Evolutionary conservation across 2,113 vertebrate species (phyloP).

Genomic region (Stigmatopora argus): DNA sequence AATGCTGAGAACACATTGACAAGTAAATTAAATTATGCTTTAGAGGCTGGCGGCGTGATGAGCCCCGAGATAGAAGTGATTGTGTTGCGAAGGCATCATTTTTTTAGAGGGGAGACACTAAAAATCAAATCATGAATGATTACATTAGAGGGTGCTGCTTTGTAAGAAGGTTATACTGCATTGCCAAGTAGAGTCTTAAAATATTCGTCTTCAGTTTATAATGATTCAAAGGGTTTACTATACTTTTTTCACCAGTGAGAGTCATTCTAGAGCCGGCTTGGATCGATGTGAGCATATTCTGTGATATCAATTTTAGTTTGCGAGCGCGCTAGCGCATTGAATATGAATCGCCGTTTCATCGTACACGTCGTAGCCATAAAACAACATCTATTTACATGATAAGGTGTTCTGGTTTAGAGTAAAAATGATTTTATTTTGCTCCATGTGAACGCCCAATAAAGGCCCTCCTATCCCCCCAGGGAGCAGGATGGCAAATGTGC

Average conservation of each 20-base stretch:
- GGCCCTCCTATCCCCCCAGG: conserved; percentile 17
- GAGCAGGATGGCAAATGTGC: conserved; percentile 11
- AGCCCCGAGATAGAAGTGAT: conserved; percentile 7
- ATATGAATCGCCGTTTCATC: conserved; percentile 5
- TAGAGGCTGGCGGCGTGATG: conserved; percentile 16
- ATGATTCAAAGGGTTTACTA: background rate
- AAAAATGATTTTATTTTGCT: conserved; percentile 11
- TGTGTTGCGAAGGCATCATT: background rate
- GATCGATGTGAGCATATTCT: conserved; percentile 3
- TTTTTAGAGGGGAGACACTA: background rate
- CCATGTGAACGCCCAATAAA: conserved; percentile 36
- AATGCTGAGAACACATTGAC: conserved; percentile 26
- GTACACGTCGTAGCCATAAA: background rate
- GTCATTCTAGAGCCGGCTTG: background rate
- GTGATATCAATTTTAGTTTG: conserved; percentile 9
- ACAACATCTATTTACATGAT: conserved; percentile 10
- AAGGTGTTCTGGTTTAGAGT: conserved; percentile 9
- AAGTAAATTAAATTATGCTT: conserved; percentile 33
- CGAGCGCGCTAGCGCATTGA: conserved; percentile 1
- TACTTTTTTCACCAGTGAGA: background rate
- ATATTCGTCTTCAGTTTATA: background rate
- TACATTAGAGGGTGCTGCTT: background rate
- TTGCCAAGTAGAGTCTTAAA: background rate
- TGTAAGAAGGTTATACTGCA: conserved; percentile 1
- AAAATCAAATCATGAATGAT: background rate